Evolutionary conservation across 53 echinoderm and acorn worm species (phyloP), one percentile per base, ranked within the genome.

Genomic region (Temnopleurus reevesii): DNA sequence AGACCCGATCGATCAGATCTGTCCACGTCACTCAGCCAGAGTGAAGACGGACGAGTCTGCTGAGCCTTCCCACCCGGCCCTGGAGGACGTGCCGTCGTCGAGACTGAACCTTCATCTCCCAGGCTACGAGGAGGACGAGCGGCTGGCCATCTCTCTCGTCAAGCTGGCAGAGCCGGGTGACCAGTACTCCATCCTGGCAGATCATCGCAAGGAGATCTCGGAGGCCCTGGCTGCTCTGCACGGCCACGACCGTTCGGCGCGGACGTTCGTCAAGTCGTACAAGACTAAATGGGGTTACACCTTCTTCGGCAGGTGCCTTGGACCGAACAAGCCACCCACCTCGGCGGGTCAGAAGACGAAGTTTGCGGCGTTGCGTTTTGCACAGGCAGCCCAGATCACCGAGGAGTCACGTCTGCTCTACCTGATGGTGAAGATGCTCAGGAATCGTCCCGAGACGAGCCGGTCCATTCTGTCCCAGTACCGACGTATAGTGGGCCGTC

Each of bases 221-320:
- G 60, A 10, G 12, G 87, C 91, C 9, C 76, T 82, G 33, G 61
- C 35, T 35, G 46, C 59, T 34, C 90, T 93, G 43, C 77, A 65
- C 26, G 92, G 90, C 17, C 92, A 92, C 58, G 92, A 92, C 77
- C 90, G 84, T 28, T 55, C 86, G 24, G 90, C 86, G 1, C 45
- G 53, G 26, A 44, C 60, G 0, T 92, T 92, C 53, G 82, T 89
- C 1, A 92, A 92, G 35, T 81, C 38, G 28, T 92, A 92, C 35
- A 83, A 92, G 45, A 89, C 82, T 2, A 92, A 89, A 82, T 92
- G 92, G 92, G 92, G 92, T 3, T 65, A 92, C 29, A 92, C 92
- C 5, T 24, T 92, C 18, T 92, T 92, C 65, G 92, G 92, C 43
- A 47, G 83, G 9, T 60, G 64, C 45, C 89, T 45, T 61, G 92